phyloP scores from a whole-genome alignment of 2,113 vertebrate species.

The Cyphomyrus plagiostoma region DNA sequence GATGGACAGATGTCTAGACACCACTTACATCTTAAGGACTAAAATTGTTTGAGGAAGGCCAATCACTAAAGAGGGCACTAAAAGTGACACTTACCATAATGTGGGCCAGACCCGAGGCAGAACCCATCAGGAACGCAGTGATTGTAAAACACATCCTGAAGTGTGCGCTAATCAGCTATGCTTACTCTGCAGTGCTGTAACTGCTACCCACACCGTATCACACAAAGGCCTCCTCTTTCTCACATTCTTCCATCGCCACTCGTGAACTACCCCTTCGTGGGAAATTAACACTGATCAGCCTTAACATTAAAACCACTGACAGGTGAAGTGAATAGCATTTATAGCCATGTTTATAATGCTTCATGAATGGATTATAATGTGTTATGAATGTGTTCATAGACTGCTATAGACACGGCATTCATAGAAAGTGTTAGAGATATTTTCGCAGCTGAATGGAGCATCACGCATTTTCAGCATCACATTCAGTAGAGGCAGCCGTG shows the following conservation, averaged over 20 bases:
- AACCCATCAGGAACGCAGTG: neutral
- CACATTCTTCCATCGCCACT: neutral
- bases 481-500: neutral
- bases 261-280: neutral
- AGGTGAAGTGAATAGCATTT: too few species aligned
- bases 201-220: neutral
- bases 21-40: neutral
- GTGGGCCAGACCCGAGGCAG: neutral
- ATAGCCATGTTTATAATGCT: neutral
- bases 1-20: neutral
- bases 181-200: neutral
- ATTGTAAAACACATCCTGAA: neutral
- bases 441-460: neutral
- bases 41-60: neutral
- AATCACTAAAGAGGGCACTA: neutral
- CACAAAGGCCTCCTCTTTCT: neutral
- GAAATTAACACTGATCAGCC: neutral
- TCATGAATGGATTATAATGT: neutral
- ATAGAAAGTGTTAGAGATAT: neutral
- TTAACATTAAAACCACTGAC: neutral
- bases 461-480: neutral
- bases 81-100: neutral
- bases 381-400: neutral
- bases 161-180: neutral
- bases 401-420: neutral